Percentiles rank a stretch among this genome's conserved stretches.
Evolutionary conservation across 2,113 vertebrate species (phyloP).

Genomic region (Anguilla rostrata): DNA sequence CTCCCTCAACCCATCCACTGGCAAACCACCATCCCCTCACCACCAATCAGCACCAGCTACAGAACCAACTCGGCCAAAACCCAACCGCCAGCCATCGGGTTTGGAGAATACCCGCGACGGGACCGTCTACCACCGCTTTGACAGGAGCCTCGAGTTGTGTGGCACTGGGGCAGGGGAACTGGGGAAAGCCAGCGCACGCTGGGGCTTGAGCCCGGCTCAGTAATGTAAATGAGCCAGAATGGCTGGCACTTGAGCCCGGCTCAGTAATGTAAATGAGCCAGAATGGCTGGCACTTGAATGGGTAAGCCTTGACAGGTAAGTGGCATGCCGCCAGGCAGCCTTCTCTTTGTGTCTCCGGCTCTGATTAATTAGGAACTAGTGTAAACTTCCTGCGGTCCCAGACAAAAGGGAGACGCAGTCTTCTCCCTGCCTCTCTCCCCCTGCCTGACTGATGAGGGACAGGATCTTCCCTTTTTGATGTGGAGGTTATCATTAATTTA

Average conservation of each 20-base stretch:
- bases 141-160: not conserved
- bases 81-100: not conserved
- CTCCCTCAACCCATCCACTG: not conserved
- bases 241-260: constrained; percentile 24
- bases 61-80: not conserved
- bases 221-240: constrained; percentile 41
- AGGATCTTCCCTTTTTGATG: constrained; percentile 23
- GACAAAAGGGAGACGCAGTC: constrained; percentile 13
- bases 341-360: constrained; percentile 29
- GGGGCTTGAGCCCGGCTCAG: constrained; percentile 28
- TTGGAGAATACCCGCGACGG: not conserved
- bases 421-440: constrained; percentile 12
- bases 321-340: constrained; percentile 36
- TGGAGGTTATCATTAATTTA: constrained; percentile 43
- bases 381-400: constrained; percentile 24
- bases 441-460: constrained; percentile 28
- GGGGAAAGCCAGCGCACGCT: not conserved
- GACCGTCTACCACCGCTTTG: not conserved
- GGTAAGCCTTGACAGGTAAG: constrained; percentile 40
- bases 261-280: constrained; percentile 46
- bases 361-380: constrained; percentile 33
- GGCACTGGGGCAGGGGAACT: not conserved
- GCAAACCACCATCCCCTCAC: not conserved
- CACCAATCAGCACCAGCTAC: not conserved
- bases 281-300: constrained; percentile 30